A percentile compares a stretch with the other conserved stretches of the same genome.
phyloP scores from a whole-genome alignment of 2,113 vertebrate genomes.

The Amazona vittata region DNA sequence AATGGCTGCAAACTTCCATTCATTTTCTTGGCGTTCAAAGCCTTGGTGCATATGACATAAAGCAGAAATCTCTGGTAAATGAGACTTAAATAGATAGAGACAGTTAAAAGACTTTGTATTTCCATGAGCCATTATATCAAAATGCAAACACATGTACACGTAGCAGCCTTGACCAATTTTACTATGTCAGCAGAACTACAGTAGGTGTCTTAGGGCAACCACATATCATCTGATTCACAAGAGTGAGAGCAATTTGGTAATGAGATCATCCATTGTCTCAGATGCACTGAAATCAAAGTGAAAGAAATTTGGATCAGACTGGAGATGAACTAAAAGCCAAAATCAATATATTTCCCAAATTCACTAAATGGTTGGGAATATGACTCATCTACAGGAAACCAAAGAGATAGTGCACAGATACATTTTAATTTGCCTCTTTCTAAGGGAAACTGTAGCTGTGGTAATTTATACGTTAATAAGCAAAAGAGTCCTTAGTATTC shows the following conservation, averaged over 20 bases:
- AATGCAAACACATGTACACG: slow-evolving; percentile 50
- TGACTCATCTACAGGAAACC: slow-evolving; percentile 38
- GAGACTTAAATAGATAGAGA: slow-evolving; percentile 49
- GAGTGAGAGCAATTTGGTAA: slow-evolving; percentile 36
- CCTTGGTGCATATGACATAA: background rate
- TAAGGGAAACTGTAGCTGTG: background rate
- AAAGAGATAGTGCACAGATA: slow-evolving; percentile 11
- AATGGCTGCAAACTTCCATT: background rate
- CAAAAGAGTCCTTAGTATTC: background rate
- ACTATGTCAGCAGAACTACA: slow-evolving; percentile 53
- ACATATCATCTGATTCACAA: slow-evolving; percentile 6
- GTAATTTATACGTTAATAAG: slow-evolving; percentile 54
- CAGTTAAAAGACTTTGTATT: slow-evolving; percentile 41
- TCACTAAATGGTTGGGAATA: slow-evolving; percentile 10
- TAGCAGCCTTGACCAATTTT: background rate
- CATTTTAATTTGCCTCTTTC: slow-evolving; percentile 12
- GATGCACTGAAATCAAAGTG: slow-evolving; percentile 21
- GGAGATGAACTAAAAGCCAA: slow-evolving; percentile 28
- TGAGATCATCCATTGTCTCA: slow-evolving; percentile 39
- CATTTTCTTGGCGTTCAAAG: slow-evolving; percentile 27
- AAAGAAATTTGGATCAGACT: slow-evolving; percentile 42
- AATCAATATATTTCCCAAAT: slow-evolving; percentile 61
- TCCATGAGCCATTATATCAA: slow-evolving; percentile 42
- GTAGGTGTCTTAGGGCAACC: background rate
- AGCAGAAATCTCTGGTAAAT: slow-evolving; percentile 52